These are phyloP conservation scores for Neotragus pygmaeus DNA, from an alignment of 2,113 vertebrate species.

Conservation along the genomic window DNA sequence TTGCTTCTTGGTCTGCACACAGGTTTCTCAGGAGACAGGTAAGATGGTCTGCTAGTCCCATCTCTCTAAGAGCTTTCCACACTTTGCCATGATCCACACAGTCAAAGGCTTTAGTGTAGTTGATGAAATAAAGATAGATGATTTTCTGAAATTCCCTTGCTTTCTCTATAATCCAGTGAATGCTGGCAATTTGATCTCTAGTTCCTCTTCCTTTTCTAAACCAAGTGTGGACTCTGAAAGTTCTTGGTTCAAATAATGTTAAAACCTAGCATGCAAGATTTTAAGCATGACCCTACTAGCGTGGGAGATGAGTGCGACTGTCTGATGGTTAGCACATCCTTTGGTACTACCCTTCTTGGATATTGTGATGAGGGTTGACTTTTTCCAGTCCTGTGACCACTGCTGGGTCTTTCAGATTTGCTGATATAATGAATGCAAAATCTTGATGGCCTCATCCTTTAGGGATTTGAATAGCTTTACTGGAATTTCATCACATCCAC, in stretches of 20 bases:
- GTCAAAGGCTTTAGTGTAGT: not conserved
- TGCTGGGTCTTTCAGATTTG: not conserved
- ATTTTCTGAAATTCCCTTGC: not conserved
- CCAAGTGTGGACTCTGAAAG: not conserved
- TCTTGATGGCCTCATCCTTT: not conserved
- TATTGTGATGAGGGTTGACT: not conserved
- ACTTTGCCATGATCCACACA: not conserved
- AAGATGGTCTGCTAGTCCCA: too few relatives aligned
- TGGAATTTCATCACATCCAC: not conserved
- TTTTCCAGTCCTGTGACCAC: not conserved
- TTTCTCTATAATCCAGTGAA: not conserved
- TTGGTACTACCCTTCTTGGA: not conserved
- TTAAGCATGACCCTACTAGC: not conserved
- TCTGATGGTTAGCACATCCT: not conserved
- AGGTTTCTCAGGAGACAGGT: too few relatives aligned
- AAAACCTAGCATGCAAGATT: not conserved
- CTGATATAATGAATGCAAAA: not conserved
- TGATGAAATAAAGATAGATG: not conserved
- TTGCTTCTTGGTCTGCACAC: too few relatives aligned
- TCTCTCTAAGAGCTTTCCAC: not conserved
- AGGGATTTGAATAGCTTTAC: not conserved
- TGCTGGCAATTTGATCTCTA: not conserved
- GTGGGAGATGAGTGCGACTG: not conserved
- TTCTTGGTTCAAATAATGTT: not conserved
- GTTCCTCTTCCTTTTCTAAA: not conserved